These are phyloP conservation scores for Drosophila leonis DNA, from an alignment of 2,888 invertebrate species.

Conservation along the genomic window DNA sequence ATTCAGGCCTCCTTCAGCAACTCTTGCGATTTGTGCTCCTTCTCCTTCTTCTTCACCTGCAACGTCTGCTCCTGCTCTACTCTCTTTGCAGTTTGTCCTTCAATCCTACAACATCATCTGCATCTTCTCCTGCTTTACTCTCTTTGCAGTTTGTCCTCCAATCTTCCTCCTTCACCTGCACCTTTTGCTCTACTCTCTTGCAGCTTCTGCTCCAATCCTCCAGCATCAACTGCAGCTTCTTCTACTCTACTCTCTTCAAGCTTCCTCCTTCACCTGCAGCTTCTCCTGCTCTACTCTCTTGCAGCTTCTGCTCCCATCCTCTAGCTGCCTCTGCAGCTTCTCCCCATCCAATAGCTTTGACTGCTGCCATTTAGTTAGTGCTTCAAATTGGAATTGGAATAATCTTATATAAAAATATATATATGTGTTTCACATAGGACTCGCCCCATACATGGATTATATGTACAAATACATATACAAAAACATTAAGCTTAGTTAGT, in stretches of 20 bases:
- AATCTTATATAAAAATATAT: conserved; percentile 59
- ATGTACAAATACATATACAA: conserved; percentile 41
- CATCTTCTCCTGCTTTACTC: background rate
- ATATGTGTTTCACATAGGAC: conserved; percentile 51
- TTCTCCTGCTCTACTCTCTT: background rate
- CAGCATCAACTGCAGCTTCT: background rate
- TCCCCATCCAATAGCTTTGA: background rate
- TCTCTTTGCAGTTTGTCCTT: background rate
- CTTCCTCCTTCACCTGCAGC: background rate
- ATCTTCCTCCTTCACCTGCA: background rate
- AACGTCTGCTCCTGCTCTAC: background rate
- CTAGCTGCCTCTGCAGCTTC: background rate
- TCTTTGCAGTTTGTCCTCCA: background rate
- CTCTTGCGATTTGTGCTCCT: background rate
- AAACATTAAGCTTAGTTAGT: conserved; percentile 35
- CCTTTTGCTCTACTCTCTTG: background rate
- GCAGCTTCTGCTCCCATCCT: background rate
- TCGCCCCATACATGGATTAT: conserved; percentile 35
- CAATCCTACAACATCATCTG: background rate
- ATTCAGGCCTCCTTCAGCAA: background rate
- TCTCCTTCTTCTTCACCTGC: background rate
- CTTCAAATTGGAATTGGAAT: conserved; percentile 21
- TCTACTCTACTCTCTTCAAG: background rate
- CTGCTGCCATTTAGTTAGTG: no score
- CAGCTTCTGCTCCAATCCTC: background rate